Base-by-base conservation (phyloP, 2,888 invertebrate genomes). In the Luperina nickerlii region DNA sequence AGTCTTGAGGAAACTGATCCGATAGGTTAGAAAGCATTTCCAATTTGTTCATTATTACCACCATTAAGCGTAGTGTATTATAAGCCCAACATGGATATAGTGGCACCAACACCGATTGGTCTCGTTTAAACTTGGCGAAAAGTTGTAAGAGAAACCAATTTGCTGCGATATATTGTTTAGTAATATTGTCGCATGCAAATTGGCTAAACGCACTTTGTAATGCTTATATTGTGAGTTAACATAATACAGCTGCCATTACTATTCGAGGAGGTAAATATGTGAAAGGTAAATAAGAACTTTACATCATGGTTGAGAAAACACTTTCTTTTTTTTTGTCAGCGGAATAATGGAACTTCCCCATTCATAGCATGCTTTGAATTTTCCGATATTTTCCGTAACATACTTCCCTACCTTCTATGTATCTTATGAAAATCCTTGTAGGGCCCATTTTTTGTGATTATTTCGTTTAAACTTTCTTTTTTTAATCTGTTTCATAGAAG, bases 11-110 rank as follows among this genome's bases (percentile, higher is more conserved):
- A 32, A 60, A 65, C 51, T 63, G 63, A 69, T 38, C 24, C 54
- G 54, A 72, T 74, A 45, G 67, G 76, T 72, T 83, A 80, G 88
- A 89, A 88, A 86, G 87, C 78, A 72, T 84, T 81, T 79, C 68
- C 69, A 79, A 67, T 80, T 83, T 74, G 66, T 78, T 81, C 32
- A 72, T 83, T 83, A 81, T 71, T 77, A 57, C 66, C 71, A 38
- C 66, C 48, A 70, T 78, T 76, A 86, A 76, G 42, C 72, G n/a
- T 62, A 71, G 70, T 76, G 80, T 88, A 78, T 84, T 78, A 83
- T 66, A 42, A 42, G 54, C 76, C 54, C 45, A 68, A 79, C 79
- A 86, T 65, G 81, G 72, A 57, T 48, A 13, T 57, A 71, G 69
- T 70, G 67, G 71, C 76, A 79, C 38, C 71, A 69, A 74, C 65